Base-by-base conservation (phyloP, 2,888 invertebrate species). In the Taenaris catops region DNA sequence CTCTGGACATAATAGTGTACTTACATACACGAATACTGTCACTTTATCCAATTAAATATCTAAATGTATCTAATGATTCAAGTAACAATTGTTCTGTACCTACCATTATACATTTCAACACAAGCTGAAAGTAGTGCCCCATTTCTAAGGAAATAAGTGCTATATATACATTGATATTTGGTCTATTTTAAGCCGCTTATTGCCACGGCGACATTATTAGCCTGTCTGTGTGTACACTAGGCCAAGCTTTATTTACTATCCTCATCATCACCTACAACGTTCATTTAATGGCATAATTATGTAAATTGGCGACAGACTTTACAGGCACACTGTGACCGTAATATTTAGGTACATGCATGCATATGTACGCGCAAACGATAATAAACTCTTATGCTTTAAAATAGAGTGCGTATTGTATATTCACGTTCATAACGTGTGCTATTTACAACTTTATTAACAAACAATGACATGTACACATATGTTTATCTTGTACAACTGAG, bases 161-260 rank as follows among this genome's bases (percentile, higher is more conserved):
- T 37, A 42, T 34, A 20, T 41, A 34, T 36, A 28, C 5, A 20
- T 27, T n/a, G 21, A 25, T 29, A 12, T 32, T 23, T 8, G 25
- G 28, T 28, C 31, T 37, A 40, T 43, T 43, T 37, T 40, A 36
- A 43, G 34, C 23, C 19, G 12, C 33, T 21, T 43, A 39, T 36
- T 36, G 16, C 35, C 23, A 33, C 32, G 9, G 14, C 25, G 35
- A 36, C 36, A 43, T 29, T 40, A 40, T 34, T 43, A 40, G 29
- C 40, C 31, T 43, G 31, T 43, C 36, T 34, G 36, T 40, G 31
- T 17, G 9, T 12, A 39, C 29, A 39, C 34, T 39, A 34, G 38
- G 34, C 17, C 38, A 39, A 38, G 34, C 38, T 29, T 34, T 34
- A 25, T 39, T 34, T 34, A 26, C 25, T 11, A 14, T 31, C 25